Base-by-base conservation (phyloP, 2,113 vertebrate species). In the Pycnonotus jocosus region DNA sequence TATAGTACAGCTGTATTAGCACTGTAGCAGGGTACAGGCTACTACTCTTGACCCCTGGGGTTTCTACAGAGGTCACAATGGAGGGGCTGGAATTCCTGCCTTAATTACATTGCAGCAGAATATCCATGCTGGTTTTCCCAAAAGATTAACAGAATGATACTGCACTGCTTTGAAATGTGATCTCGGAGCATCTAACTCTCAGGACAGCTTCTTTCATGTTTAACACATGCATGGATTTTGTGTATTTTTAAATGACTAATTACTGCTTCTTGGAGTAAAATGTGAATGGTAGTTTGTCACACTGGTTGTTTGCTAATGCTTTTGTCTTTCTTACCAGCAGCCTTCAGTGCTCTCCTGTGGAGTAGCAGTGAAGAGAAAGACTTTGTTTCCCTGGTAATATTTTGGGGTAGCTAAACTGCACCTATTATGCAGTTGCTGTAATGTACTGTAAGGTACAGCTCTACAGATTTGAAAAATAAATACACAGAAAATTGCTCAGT, bases 91-190 rank as follows among this genome's bases (percentile, higher is more conserved):
- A 94, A 94, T 95, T 91, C 88, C 82, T 81, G 58, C 1, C 7
- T 90, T 94, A 96, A 86, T 89, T 45, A 47, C 45, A 35, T 45
- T 37, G 68, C 74, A 80, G 78, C 42, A 22, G 77, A 91, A 51
- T 96, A 76, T 79, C 80, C 47, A 16, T 64, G 11, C 71, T 64
- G 45, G 44, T 86, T 92, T 96, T 78, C 80, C 79, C 65, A 40
- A 50, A 94, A 95, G 94, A 94, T 93, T 92, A 95, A 51, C 69
- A 62, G 62, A 88, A 91, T n/a, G 53, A 71, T 86, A 66, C 31
- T 2, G 6, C 20, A 1, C 64, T 62, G 72, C 83, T 95, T 96
- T 96, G 93, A 96, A 96, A 93, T 74, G 45, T 33, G 86, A 96
- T 73, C 84, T 85, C 16, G 6, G 65, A 92, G 31, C 24, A 91